Evolutionary conservation across 2,888 invertebrate genomes (phyloP), one percentile per base, ranked within the genome.

Genomic region (Patella caerulea): DNA sequence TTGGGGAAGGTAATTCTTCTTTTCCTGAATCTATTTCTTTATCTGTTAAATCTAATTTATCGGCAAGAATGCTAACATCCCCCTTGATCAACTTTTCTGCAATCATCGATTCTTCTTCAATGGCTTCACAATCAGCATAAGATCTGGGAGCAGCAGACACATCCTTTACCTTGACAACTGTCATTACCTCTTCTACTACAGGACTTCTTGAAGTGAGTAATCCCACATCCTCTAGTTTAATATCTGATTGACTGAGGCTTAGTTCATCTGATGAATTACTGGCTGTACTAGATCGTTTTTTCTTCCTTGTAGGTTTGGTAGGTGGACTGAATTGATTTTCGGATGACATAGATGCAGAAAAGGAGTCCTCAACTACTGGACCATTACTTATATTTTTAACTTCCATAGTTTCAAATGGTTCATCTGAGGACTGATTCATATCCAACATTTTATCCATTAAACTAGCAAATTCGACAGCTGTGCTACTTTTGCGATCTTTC

Each of bases 241-340:
- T 65, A 14, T 65, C 65, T 12, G 65, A 19, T 2, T 65, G 65
- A 14, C 65, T 65, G 0, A 65, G 24, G 24, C 7, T 65, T 65
- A 65, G 19, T 65, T 65, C 65, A 11, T 65, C 65, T 24, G 65
- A 65, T n/a, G 65, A 65, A 65, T 65, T 74, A 73, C 72, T 75
- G 55, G 71, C 53, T 12, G 56, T 83, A 75, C 77, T 81, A 1
- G 79, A 73, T 19, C 82, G 81, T 76, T 84, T 86, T 74, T 87
- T 87, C 76, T 84, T 87, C 3, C 88, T 77, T 78, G 86, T 86
- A 45, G 88, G 88, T 75, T 88, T 88, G 5, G 85, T 78, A 11
- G 86, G 85, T 24, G 75, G 69, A 54, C 77, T 79, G 19, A 65
- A 24, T 65, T 65, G 65, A 14, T 65, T 65, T 24, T 65, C 65